Percentiles rank a stretch among this genome's conserved stretches.
These are phyloP conservation scores for Apistogramma diplotaenia DNA, from an alignment of 2,113 vertebrate species.

Conservation along the genomic window DNA sequence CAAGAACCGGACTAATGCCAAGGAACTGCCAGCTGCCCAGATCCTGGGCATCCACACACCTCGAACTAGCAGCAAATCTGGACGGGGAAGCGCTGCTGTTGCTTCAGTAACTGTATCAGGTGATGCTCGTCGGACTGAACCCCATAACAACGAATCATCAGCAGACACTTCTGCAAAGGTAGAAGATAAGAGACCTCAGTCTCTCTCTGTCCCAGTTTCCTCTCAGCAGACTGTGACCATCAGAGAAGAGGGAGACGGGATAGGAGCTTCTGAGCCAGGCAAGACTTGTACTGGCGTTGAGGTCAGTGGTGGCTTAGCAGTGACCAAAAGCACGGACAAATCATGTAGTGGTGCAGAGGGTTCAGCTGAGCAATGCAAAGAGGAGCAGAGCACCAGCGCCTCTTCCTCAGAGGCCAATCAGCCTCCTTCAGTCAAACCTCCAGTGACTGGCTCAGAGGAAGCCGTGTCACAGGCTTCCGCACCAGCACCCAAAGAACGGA, in stretches of 20 bases:
- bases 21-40: conserved; percentile 90
- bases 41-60: conserved; percentile 88
- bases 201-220: neutral
- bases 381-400: conserved; percentile 39
- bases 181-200: conserved; percentile 55
- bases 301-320: neutral
- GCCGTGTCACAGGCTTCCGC: conserved; percentile 31
- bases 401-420: conserved; percentile 47
- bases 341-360: conserved; percentile 17
- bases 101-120: neutral
- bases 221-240: conserved; percentile 21
- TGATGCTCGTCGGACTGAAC: conserved; percentile 55
- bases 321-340: conserved; percentile 57
- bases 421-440: conserved; percentile 34
- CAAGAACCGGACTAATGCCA: conserved; percentile 84
- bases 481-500: conserved; percentile 62
- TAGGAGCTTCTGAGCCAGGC: conserved; percentile 18
- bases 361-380: conserved; percentile 48
- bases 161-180: conserved; percentile 42
- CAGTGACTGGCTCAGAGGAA: conserved; percentile 42
- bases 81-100: conserved; percentile 16
- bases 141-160: conserved; percentile 18
- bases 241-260: conserved; percentile 40
- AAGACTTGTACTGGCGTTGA: conserved; percentile 12
- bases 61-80: conserved; percentile 51